A percentile compares a stretch with the other conserved stretches of the same genome.
phyloP scores from a whole-genome alignment of 2,888 invertebrate species.

The Drosophila siamana region DNA sequence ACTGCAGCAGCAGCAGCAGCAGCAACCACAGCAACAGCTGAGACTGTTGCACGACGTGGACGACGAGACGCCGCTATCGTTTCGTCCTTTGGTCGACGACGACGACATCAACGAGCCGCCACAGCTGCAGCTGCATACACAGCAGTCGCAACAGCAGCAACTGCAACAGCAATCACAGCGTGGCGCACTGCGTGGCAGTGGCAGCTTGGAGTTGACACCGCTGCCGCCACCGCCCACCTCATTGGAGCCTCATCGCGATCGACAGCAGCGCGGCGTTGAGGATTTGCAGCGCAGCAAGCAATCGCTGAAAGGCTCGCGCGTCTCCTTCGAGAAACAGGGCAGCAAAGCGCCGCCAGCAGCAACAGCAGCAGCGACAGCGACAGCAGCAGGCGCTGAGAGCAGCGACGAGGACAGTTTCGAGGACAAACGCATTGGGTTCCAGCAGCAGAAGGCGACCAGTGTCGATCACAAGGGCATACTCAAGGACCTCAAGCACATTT shows the following conservation, averaged over 20 bases:
- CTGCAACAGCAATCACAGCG: constrained; percentile 54
- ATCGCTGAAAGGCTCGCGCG: constrained; percentile 84
- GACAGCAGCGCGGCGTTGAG: constrained; percentile 78
- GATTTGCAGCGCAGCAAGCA: constrained; percentile 83
- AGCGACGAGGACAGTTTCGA: constrained; percentile 85
- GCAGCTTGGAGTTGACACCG: constrained; percentile 77
- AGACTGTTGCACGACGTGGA: constrained; percentile 69
- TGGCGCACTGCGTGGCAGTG: constrained; percentile 62
- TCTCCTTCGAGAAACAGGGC: constrained; percentile 81
- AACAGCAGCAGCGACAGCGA: constrained; percentile 26
- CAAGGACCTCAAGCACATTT: constrained; percentile 84
- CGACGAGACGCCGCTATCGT: constrained; percentile 81
- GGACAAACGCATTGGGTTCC: constrained; percentile 84
- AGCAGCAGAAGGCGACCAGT: constrained; percentile 85
- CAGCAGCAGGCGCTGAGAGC: constrained; percentile 64
- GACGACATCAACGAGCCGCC: constrained; percentile 68
- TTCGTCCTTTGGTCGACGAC: constrained; percentile 72
- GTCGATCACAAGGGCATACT: constrained; percentile 85
- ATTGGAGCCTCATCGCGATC: constrained; percentile 80
- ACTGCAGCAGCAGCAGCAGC: constrained; percentile 48
- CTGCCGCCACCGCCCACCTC: constrained; percentile 83
- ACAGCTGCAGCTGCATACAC: constrained; percentile 32
- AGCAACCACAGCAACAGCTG: constrained; percentile 33
- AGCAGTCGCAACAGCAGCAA: background rate
- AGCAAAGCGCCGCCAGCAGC: constrained; percentile 10